Conservation (phyloP, 2,888 invertebrate genomes). For the Strigamia transsilvanica region DNA sequence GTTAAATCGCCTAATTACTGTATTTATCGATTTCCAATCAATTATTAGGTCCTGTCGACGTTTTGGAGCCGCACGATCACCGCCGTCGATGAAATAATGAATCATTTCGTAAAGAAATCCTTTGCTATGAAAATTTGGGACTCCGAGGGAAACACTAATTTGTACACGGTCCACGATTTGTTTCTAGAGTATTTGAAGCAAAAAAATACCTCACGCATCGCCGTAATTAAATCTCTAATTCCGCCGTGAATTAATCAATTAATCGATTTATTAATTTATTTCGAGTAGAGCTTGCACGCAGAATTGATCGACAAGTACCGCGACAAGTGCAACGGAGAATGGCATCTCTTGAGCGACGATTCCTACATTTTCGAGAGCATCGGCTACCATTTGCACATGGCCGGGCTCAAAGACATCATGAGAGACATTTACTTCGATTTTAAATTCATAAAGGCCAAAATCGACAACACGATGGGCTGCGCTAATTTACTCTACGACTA, state of each 20-base stretch:
- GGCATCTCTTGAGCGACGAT: neutral
- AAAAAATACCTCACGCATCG: neutral
- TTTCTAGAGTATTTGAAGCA: neutral
- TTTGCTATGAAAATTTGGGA: neutral
- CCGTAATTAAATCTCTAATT: neutral
- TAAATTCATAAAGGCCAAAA: constrained; percentile 18
- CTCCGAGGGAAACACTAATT: neutral
- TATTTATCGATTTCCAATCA: neutral
- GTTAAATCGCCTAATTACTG: neutral
- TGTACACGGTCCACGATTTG: neutral
- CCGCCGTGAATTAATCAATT: too few relatives aligned
- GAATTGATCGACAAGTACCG: neutral
- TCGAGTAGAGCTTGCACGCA: neutral
- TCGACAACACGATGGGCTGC: neutral
- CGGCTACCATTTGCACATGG: constrained; percentile 13
- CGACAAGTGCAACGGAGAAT: neutral
- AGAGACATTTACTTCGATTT: constrained; percentile 18
- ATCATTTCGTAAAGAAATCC: neutral
- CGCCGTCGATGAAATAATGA: neutral
- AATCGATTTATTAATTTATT: neutral
- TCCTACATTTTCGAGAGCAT: neutral
- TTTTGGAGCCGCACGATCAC: neutral
- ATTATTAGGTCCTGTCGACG: neutral
- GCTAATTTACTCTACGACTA: constrained; percentile 3
- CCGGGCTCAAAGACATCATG: neutral